Evolutionary conservation across 1,140 invertebrate species (phyloP), one percentile per base, ranked within the genome.

Genomic region (Meloidogyne exigua): DNA sequence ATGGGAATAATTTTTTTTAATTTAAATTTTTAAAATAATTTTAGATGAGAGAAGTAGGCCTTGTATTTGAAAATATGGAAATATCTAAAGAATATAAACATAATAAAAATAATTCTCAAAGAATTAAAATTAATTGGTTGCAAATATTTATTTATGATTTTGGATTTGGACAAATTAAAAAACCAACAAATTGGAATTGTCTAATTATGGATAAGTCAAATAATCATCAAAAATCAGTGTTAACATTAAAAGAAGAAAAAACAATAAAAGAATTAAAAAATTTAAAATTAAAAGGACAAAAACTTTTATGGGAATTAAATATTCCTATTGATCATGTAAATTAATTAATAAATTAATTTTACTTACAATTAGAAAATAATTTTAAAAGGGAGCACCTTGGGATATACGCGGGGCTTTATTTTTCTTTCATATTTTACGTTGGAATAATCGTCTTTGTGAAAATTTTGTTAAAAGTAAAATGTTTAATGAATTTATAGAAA

Each of bases 71-170:
- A 7, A 36, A 28, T 25, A 36, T 12, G 1, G 18, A 72, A 68
- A 5, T 44, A 18, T 15, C 28, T 13, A 13, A 39, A 57, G 21
- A 21, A 26, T 23, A 21, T 25, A 68, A 64, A 28, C 15, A 28
- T 23, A 4, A 23, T 18, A 68, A 12, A 28, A 68, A 64, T 62
- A 44, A 3, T n/a, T 68, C 2, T 15, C 3, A 18, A 39, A 79
- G 81, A 36, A 25, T 57, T 18, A 49, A 63, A 36, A 76, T 85
- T 57, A 78, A 71, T 23, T 84, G 83, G 83, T 25, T 84, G 21
- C 83, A 84, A 72, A 78, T 83, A 7, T 78, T 78, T 65, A 77
- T 79, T 42, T 85, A 85, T 71, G 75, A 82, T 18, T 84, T 84
- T 64, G 82, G 82, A 10, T 83, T 84, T 32, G 78, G 78, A 23